phyloP scores from a whole-genome alignment of 2,888 invertebrate genomes.

The Ephialtes manifestator region DNA sequence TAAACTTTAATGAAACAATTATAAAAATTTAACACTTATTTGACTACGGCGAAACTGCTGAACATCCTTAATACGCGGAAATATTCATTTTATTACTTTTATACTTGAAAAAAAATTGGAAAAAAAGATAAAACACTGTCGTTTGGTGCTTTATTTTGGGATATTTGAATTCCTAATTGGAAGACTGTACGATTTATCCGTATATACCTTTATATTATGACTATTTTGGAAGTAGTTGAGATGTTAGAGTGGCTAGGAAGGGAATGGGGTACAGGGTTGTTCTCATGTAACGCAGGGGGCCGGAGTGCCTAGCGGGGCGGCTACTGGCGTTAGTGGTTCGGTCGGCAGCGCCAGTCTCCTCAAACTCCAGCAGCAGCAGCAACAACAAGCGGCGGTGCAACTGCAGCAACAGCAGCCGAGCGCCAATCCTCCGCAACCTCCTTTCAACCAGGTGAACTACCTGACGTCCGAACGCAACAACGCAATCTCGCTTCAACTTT shows the following conservation, averaged over 20 bases:
- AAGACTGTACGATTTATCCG: constrained; percentile 32
- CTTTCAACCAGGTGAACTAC: constrained; percentile 85
- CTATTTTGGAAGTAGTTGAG: constrained; percentile 51
- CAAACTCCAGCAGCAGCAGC: constrained; percentile 84
- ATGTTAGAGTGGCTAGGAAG: constrained; percentile 70
- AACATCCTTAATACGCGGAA: neutral
- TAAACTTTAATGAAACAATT: no score
- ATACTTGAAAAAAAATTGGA: neutral
- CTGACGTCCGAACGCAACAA: constrained; percentile 72
- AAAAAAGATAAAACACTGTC: neutral
- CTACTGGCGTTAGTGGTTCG: constrained; percentile 84
- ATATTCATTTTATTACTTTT: neutral
- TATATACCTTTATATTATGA: constrained; percentile 11
- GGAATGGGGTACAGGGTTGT: constrained; percentile 80
- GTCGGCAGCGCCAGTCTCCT: constrained; percentile 84
- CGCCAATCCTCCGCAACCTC: constrained; percentile 83
- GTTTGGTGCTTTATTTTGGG: neutral
- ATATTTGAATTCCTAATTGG: neutral
- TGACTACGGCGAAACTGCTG: no score
- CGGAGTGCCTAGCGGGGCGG: constrained; percentile 84
- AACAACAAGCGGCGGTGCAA: constrained; percentile 79
- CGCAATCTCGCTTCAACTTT: constrained; percentile 8
- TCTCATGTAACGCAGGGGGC: constrained; percentile 83
- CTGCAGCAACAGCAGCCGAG: constrained; percentile 83
- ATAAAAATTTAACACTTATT: no score